Evolutionary conservation across 1,140 invertebrate genomes (phyloP), one percentile per base, ranked within the genome.

Genomic region (Spodoptera frugiperda): DNA sequence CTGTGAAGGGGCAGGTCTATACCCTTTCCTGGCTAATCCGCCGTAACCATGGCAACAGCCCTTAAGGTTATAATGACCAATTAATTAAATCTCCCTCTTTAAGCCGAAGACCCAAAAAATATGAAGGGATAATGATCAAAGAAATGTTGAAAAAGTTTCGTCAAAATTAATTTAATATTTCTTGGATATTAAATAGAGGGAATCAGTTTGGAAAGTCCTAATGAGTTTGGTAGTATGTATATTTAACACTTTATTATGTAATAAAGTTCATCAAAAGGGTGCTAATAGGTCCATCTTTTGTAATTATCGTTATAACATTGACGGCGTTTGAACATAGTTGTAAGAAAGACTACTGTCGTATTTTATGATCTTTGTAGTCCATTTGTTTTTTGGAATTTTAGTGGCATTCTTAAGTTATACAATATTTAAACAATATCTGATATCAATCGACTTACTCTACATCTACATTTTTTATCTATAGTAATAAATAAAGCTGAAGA

Each of bases 51-150:
- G 55, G 61, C 54, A 65, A 81, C 79, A 72, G 33, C 76, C 71
- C 76, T 78, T 67, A 54, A 84, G 70, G 65, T 78, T 77, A 76
- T 87, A 87, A 87, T 83, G 85, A 83, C 73, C 79, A 83, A 82
- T 85, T 87, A 85, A 87, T 85, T 85, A 82, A 82, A 84, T 83
- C 82, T 84, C 63, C 80, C 77, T 81, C 70, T 68, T 65, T 73
- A 73, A 73, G 70, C 54, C 57, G 25, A 57, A 33, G 70, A 54
- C 17, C 39, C 39, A 48, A 61, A 77, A 77, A 77, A 77, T 67
- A 72, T 72, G 53, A 72, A 59, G 53, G 51, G 70, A 19, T 72
- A 15, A 46, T 57, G 25, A 71, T 71, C 68, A 77, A 77, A 77
- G 30, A 33, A 57, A 21, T 65, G 33, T 55, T 68, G 65, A 25